Evolutionary conservation across 2,888 invertebrate genomes (phyloP).

Genomic region (Polydrusus pterygomalis): DNA sequence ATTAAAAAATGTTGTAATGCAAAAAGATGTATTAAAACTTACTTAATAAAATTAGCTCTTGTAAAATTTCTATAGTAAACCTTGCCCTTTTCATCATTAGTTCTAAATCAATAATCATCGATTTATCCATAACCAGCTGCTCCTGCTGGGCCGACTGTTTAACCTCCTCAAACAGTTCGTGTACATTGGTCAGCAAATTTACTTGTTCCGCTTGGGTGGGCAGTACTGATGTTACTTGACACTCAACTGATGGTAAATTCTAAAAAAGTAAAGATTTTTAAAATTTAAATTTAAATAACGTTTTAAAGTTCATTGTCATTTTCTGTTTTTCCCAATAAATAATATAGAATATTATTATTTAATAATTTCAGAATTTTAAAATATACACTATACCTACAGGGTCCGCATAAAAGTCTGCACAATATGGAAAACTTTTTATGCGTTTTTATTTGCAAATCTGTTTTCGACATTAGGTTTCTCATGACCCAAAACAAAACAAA

Average conservation of each 20-base stretch:
- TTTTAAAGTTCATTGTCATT: no score
- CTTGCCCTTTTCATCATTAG: slow-evolving; percentile 60
- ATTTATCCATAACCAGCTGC: slow-evolving; percentile 61
- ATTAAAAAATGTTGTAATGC: no score
- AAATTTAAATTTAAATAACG: no score
- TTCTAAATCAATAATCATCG: slow-evolving; percentile 62
- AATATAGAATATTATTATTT: no score
- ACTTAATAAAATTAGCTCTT: slow-evolving; percentile 65
- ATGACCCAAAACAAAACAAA: no score
- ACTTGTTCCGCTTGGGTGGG: slow-evolving; percentile 66
- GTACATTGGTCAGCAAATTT: slow-evolving; percentile 63
- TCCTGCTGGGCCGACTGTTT: slow-evolving; percentile 63
- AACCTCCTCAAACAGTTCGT: slow-evolving; percentile 65
- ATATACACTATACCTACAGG: no score
- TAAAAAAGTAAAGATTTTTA: background rate
- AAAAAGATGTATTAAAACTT: slow-evolving; percentile 54
- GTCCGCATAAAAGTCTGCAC: no score
- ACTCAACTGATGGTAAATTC: background rate
- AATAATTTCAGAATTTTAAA: no score
- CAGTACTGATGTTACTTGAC: slow-evolving; percentile 53
- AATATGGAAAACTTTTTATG: no score
- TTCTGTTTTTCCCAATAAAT: no score
- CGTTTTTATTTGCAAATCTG: no score
- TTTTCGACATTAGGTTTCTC: no score
- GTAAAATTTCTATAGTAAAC: slow-evolving; percentile 61